A percentile compares a stretch with the other conserved stretches of the same genome.
These are phyloP conservation scores for Dryococelus australis DNA, from an alignment of 2,888 invertebrate species.

Conservation along the genomic window DNA sequence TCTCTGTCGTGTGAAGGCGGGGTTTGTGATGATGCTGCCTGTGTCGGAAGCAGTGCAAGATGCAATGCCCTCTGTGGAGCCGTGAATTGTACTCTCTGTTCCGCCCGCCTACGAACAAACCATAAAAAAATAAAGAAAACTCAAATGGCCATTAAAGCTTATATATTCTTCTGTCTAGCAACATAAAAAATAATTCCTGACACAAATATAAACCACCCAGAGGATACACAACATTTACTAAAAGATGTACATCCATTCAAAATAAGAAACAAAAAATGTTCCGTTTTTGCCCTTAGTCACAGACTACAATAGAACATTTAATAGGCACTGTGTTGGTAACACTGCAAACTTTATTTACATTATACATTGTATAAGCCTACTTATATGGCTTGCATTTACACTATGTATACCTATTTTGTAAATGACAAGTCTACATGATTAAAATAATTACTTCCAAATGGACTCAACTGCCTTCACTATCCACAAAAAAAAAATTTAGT, in stretches of 20 bases:
- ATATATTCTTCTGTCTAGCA: not conserved
- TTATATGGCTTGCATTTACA: no score
- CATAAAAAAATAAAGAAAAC: slow-evolving; percentile 35
- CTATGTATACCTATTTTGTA: no score
- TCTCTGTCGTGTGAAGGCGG: slow-evolving; percentile 75
- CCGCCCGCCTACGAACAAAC: slow-evolving; percentile 41
- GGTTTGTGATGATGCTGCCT: slow-evolving; percentile 83
- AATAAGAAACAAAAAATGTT: not conserved
- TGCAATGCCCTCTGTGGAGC: slow-evolving; percentile 47
- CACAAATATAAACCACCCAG: not conserved
- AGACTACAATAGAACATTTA: no score
- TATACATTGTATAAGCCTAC: no score
- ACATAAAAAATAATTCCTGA: not conserved
- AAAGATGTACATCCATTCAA: not conserved
- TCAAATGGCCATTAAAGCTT: slow-evolving; percentile 23
- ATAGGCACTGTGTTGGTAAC: no score
- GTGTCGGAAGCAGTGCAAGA: slow-evolving; percentile 64
- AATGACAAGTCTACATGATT: no score
- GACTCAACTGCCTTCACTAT: no score
- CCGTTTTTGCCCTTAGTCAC: not conserved
- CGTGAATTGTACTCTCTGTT: slow-evolving; percentile 41
- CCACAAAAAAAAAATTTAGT: no score
- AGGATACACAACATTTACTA: not conserved
- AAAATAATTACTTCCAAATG: no score
- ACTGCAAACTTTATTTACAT: no score